Conservation (phyloP, 2,888 invertebrate species). For the Tipula lateralis region DNA sequence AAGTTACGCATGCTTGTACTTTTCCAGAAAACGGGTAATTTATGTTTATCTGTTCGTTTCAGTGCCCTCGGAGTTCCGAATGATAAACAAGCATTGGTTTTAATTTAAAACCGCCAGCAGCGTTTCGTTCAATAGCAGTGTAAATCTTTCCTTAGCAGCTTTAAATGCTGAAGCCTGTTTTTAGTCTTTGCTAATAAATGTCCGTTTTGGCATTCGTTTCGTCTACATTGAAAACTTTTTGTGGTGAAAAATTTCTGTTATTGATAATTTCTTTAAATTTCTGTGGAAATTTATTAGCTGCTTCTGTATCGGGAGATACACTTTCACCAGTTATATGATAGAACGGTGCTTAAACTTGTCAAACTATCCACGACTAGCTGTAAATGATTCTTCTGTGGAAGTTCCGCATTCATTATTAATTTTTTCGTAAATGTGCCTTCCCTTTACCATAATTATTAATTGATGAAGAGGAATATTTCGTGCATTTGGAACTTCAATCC, state of each 20-base stretch:
- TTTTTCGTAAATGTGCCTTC: neutral
- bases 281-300: neutral
- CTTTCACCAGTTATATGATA: neutral
- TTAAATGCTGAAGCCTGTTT: too few species aligned
- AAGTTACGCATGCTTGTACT: slow-evolving; percentile 36
- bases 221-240: neutral
- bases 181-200: neutral
- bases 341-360: neutral
- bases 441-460: slow-evolving; percentile 5
- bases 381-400: neutral
- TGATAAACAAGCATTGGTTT: too few species aligned
- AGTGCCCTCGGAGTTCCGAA: neutral
- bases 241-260: neutral
- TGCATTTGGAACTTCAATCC: neutral
- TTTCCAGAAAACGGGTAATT: slow-evolving; percentile 39
- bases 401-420: slow-evolving; percentile 3
- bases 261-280: neutral
- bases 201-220: neutral
- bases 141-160: neutral
- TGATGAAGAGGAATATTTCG: neutral
- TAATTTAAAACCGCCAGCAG: too few species aligned
- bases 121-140: too few species aligned
- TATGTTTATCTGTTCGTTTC: slow-evolving; percentile 34
- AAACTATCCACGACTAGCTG: slow-evolving; percentile 19
- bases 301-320: neutral